These are phyloP conservation scores for Saxidomus purpurata DNA, from an alignment of 1,140 invertebrate species.

Conservation along the genomic window DNA sequence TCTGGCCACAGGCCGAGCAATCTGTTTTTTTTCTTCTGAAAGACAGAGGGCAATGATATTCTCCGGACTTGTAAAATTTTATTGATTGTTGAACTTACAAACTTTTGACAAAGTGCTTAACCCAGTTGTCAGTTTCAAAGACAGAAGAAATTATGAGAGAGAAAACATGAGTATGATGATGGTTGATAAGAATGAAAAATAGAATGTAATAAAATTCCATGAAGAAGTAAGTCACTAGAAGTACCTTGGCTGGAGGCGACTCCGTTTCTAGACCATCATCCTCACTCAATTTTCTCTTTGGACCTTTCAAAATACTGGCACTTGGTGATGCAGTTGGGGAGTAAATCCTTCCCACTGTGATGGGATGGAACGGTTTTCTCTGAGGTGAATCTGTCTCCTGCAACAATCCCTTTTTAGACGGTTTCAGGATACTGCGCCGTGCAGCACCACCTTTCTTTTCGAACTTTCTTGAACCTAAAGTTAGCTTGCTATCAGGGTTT, in stretches of 20 bases:
- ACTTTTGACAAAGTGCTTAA: too few species aligned
- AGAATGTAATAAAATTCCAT: too few species aligned
- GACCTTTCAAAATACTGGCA: slow-evolving; percentile 79
- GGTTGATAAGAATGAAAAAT: too few species aligned
- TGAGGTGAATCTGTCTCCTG: slow-evolving; percentile 45
- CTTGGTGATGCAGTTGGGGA: slow-evolving; percentile 82
- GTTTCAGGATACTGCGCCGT: slow-evolving; percentile 75
- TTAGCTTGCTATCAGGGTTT: slow-evolving; percentile 70
- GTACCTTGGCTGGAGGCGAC: slow-evolving; percentile 81
- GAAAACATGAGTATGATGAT: too few species aligned
- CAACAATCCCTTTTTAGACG: neutral
- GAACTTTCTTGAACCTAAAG: slow-evolving; percentile 68
- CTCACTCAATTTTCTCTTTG: slow-evolving; percentile 67
- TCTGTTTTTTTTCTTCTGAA: too few species aligned
- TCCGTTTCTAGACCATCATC: slow-evolving; percentile 70
- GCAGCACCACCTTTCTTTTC: slow-evolving; percentile 61
- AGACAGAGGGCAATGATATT: too few species aligned
- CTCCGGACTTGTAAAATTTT: too few species aligned
- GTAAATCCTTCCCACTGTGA: slow-evolving; percentile 71
- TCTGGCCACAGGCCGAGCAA: too few species aligned
- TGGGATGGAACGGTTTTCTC: slow-evolving; percentile 70
- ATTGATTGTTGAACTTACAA: too few species aligned
- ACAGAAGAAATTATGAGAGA: too few species aligned
- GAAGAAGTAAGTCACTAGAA: too few species aligned
- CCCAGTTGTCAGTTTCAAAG: too few species aligned